A percentile compares a stretch with the other conserved stretches of the same genome.
Conservation (phyloP, 1,140 invertebrate genomes). For the Gonioctena quinquepunctata region DNA sequence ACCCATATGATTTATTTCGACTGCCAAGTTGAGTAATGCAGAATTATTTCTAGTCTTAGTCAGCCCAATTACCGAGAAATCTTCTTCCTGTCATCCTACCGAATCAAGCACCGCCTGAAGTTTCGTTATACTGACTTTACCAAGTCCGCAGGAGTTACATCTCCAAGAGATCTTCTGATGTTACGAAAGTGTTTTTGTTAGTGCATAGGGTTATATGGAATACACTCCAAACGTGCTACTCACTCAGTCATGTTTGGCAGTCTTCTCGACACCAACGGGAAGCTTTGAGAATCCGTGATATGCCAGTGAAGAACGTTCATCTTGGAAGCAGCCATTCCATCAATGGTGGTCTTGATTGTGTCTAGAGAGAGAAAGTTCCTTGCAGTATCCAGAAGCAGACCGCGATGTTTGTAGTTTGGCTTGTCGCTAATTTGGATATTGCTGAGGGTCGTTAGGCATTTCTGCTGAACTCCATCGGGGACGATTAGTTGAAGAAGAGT, state of each 20-base stretch:
- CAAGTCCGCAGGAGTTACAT: no score
- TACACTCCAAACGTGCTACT: no score
- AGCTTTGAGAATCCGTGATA: constrained; percentile 82
- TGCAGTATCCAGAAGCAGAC: constrained; percentile 75
- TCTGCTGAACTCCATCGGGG: constrained; percentile 38
- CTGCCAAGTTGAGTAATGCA: no score
- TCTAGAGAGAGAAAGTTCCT: constrained; percentile 73
- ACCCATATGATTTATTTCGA: no score
- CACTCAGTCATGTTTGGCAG: constrained; percentile 76
- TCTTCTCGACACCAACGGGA: constrained; percentile 73
- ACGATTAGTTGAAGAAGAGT: constrained; percentile 72
- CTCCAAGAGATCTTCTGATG: no score
- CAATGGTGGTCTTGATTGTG: constrained; percentile 69
- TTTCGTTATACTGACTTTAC: no score
- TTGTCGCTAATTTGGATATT: constrained; percentile 65
- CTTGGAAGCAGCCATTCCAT: constrained; percentile 82
- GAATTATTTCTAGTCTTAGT: no score
- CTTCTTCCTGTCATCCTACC: no score
- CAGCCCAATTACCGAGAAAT: no score
- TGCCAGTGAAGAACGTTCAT: constrained; percentile 89
- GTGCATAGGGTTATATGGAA: no score
- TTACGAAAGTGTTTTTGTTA: no score
- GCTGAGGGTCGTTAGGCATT: constrained; percentile 56
- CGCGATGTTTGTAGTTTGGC: constrained; percentile 72
- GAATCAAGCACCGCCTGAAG: no score